Conservation (phyloP, 1,140 invertebrate genomes). For the Cotesia chilonis region DNA sequence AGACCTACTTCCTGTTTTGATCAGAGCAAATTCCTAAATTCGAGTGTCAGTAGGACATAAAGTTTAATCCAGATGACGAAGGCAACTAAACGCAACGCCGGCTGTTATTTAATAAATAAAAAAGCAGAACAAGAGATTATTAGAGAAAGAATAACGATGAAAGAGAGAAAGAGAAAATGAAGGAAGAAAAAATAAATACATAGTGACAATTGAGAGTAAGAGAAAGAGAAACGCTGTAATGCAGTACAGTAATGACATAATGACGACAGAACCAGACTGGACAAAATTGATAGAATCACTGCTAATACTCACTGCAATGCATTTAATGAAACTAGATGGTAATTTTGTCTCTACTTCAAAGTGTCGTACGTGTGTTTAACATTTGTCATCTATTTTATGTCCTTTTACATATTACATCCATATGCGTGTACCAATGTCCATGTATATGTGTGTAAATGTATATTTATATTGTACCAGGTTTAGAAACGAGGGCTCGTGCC, state of each 20-base stretch:
- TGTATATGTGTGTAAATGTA: background rate
- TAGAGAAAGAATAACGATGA: slow-evolving; percentile 9
- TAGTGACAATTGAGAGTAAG: slow-evolving; percentile 23
- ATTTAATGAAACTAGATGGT: slow-evolving; percentile 44
- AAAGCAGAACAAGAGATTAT: slow-evolving; percentile 4
- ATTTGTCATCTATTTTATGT: background rate
- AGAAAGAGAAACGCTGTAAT: slow-evolving; percentile 30
- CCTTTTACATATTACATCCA: background rate
- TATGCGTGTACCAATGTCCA: background rate
- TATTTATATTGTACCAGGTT: background rate
- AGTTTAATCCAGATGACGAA: slow-evolving; percentile 22
- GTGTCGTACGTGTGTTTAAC: slow-evolving; percentile 8
- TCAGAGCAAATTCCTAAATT: slow-evolving; percentile 21
- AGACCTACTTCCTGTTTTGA: slow-evolving; percentile 13
- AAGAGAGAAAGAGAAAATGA: slow-evolving; percentile 13
- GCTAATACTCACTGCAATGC: slow-evolving; percentile 26
- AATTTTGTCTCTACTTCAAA: slow-evolving; percentile 48
- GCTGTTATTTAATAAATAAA: background rate
- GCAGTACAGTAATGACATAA: slow-evolving; percentile 50
- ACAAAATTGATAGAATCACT: slow-evolving; percentile 62
- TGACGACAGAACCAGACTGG: slow-evolving; percentile 58
- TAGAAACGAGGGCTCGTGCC: slow-evolving; percentile 36
- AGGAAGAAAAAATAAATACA: slow-evolving; percentile 25
- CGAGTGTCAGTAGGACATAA: slow-evolving; percentile 14
- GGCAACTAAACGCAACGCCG: background rate